Base-by-base conservation (phyloP, 2,113 vertebrate genomes). In the Colaptes auratus region DNA sequence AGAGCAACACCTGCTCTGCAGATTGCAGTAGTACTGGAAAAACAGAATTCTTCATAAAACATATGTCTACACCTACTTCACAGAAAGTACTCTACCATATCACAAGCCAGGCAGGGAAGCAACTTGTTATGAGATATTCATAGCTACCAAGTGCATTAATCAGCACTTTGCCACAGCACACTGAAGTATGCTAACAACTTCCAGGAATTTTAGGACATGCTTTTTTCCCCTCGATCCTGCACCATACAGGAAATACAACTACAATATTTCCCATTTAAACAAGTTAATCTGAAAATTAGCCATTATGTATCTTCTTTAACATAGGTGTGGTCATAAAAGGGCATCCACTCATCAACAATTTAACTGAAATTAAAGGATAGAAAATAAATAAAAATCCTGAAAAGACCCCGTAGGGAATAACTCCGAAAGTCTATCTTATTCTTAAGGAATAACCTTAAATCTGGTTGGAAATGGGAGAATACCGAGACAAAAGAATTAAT, bases 51-150 rank as follows among this genome's bases (percentile, higher is more conserved):
- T 46, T 75, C 23, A 63, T 70, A 81, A 66, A 70, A 70, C 5
- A 48, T 16, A 73, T 2, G 3, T 42, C 42, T 50, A 44, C 7
- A 3, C 25, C 15, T 81, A 15, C 52, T 71, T 63, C 46, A 86
- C 65, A 55, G 25, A 39, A 70, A 73, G n/a, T 20, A 74, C 20
- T 44, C 50, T 7, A 70, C 16, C 42, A 30, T 11, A 92, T 6
- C 0, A 0, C 46, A 50, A 0, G 0, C 4, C 8, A 18, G 24
- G 28, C 12, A 42, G 15, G 28, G 15, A 21, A 69, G 35, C 30
- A 24, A 15, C 8, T 1, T 28, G 21, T 24, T 61, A 61, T 0
- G 0, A 74, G 61, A 71, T 58, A 56, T n/a, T 66, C 20, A 15
- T 12, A 83, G 6, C 42, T 15, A 66, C 33, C 2, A 15, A 83